Conservation (phyloP, 2,797 vertebrate genomes). For the Hylomyscus alleni region DNA sequence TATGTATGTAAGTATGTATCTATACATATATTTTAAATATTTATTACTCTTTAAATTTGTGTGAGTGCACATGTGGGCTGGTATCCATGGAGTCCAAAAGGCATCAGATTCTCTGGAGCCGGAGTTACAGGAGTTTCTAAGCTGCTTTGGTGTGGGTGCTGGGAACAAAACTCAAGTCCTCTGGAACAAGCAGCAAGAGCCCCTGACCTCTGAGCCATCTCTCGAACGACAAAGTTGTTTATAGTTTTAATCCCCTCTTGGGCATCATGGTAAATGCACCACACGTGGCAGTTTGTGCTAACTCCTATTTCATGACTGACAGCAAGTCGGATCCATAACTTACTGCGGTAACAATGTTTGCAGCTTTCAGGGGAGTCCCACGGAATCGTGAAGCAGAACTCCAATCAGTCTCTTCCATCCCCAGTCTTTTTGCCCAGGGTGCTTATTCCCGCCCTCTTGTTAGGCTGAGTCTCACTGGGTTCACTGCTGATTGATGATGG, state of each 20-base stretch:
- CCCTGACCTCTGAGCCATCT: background rate
- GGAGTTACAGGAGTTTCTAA: background rate
- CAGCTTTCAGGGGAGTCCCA: background rate
- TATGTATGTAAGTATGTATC: background rate
- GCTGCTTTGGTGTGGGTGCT: background rate
- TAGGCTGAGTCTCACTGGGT: background rate
- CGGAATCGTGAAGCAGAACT: conserved; percentile 20
- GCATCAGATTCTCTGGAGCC: background rate
- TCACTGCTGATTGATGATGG: background rate
- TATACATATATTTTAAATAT: background rate
- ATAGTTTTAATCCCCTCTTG: background rate
- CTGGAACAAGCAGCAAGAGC: background rate
- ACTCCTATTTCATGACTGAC: conserved; percentile 18
- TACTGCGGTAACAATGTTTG: background rate
- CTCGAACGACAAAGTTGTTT: background rate
- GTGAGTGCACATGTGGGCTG: background rate
- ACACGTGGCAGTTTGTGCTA: background rate
- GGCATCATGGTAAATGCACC: background rate
- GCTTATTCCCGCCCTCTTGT: background rate
- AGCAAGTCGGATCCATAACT: background rate
- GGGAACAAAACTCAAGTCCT: background rate
- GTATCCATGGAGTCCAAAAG: background rate
- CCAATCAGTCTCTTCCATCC: background rate
- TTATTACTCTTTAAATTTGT: background rate
- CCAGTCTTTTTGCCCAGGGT: background rate